Conservation (phyloP, 2,797 vertebrate genomes). For the Amblyraja radiata region DNA sequence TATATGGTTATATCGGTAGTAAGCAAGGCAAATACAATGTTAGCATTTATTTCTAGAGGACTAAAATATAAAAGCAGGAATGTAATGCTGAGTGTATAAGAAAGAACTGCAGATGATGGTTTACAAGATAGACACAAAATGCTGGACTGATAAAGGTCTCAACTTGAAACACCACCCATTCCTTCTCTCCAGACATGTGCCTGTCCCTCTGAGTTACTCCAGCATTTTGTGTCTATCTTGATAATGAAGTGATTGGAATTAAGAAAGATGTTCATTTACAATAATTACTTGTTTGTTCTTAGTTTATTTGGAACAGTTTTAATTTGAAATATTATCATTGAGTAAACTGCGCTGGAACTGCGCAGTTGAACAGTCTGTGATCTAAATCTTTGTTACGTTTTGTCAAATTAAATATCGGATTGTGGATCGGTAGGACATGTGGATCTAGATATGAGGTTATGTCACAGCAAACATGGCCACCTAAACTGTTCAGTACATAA, state of each 20-base stretch:
- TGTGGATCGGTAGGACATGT: too few species aligned
- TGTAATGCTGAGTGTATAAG: background rate
- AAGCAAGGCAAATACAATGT: too few species aligned
- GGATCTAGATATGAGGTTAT: background rate
- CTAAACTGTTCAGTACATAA: background rate
- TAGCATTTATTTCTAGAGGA: too few species aligned
- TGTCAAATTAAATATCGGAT: background rate
- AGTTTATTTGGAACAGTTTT: background rate
- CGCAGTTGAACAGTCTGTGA: background rate
- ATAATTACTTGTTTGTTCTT: background rate
- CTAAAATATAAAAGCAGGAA: background rate
- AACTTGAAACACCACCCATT: too few species aligned
- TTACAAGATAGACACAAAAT: too few species aligned
- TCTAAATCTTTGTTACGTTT: background rate
- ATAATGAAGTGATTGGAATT: slow-evolving; percentile 1
- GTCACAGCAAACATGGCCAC: background rate
- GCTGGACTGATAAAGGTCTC: too few species aligned
- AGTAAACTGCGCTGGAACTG: background rate
- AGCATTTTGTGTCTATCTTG: background rate
- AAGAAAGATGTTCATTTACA: background rate
- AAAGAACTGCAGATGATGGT: too few species aligned
- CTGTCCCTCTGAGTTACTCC: too few species aligned
- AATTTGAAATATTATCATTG: background rate
- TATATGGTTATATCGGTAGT: too few species aligned
- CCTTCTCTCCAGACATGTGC: too few species aligned